A percentile compares a stretch with the other conserved stretches of the same genome.
These are phyloP conservation scores for Aspidiotus destructor DNA, from an alignment of 2,888 invertebrate species.

Conservation along the genomic window DNA sequence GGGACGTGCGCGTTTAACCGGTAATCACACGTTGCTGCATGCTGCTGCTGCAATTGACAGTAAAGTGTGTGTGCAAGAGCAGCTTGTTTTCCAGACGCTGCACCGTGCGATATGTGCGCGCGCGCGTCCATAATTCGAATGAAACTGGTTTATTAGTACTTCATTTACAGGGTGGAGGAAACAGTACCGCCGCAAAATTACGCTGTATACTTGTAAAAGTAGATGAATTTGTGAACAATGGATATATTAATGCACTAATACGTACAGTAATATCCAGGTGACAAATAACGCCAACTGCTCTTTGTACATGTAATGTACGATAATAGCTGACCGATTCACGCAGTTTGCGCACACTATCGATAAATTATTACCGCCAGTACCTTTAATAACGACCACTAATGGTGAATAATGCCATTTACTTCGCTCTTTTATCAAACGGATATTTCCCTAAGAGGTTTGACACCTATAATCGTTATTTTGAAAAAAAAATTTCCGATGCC, in stretches of 20 bases:
- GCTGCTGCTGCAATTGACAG: too few relatives aligned
- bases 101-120: constrained; percentile 19
- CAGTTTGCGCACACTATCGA: background rate
- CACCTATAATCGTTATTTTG: too few relatives aligned
- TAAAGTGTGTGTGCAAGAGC: too few relatives aligned
- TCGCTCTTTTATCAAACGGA: too few relatives aligned
- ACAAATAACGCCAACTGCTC: constrained; percentile 29
- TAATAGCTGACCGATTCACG: constrained; percentile 11
- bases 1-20: constrained; percentile 27
- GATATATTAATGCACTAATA: constrained; percentile 31
- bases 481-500: too few relatives aligned
- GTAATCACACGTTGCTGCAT: constrained; percentile 15
- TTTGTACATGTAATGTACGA: constrained; percentile 25
- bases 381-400: too few relatives aligned
- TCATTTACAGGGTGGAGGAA: too few relatives aligned
- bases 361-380: background rate
- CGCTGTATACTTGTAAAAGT: background rate
- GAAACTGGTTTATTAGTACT: background rate
- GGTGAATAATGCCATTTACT: too few relatives aligned
- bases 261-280: constrained; percentile 25
- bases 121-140: background rate
- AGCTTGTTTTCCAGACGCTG: too few relatives aligned
- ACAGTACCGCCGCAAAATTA: too few relatives aligned
- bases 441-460: too few relatives aligned
- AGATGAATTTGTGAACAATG: constrained; percentile 33